Evolutionary conservation across 2,797 vertebrate genomes (phyloP).

Genomic region (Sebastes hopkinsi): DNA sequence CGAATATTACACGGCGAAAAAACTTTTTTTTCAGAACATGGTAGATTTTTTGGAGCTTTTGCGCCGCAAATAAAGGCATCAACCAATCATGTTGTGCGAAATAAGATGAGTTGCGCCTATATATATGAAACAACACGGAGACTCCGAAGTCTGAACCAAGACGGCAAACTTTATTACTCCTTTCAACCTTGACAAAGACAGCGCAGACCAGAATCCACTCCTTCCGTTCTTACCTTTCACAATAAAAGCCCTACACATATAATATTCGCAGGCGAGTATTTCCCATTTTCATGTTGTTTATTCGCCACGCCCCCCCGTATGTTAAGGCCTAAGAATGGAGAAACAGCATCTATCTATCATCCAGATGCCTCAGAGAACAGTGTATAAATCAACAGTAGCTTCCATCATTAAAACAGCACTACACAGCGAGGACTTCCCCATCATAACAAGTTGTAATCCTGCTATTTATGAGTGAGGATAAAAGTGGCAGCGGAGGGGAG

Average conservation of each 20-base stretch:
- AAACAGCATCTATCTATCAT: neutral
- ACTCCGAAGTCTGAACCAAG: no score
- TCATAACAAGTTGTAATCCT: slow-evolving; percentile 36
- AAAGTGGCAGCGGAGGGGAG: slow-evolving; percentile 34
- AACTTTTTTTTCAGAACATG: no score
- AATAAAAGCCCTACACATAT: neutral
- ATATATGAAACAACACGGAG: neutral
- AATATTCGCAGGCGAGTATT: neutral
- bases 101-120: neutral
- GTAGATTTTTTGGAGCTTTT: no score
- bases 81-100: neutral
- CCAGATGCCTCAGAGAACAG: neutral
- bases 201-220: neutral
- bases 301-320: neutral
- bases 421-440: neutral
- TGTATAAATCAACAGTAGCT: slow-evolving; percentile 32
- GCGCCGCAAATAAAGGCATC: neutral
- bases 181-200: neutral
- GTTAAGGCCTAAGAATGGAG: neutral
- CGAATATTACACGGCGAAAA: no score
- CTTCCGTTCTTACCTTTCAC: neutral
- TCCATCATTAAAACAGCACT: slow-evolving; percentile 40
- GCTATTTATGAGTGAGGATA: slow-evolving; percentile 57
- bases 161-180: no score
- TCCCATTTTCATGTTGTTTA: neutral